These are phyloP conservation scores for Eutrigla gurnardus DNA, from an alignment of 2,797 vertebrate species.

Conservation along the genomic window DNA sequence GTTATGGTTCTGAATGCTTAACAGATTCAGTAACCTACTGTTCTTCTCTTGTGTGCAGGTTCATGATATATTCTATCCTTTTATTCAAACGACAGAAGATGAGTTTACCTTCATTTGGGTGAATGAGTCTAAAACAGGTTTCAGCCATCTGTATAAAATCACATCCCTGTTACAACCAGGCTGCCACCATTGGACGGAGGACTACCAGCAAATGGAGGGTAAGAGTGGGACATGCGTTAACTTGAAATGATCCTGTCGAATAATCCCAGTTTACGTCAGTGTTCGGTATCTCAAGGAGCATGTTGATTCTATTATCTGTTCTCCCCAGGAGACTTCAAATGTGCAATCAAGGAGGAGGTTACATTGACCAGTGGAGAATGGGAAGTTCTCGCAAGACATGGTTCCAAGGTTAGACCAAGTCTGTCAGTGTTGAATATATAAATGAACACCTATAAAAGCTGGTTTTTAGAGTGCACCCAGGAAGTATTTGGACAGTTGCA, in stretches of 20 bases:
- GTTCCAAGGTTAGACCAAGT: slow-evolving; percentile 87
- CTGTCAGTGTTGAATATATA: background rate
- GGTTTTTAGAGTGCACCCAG: background rate
- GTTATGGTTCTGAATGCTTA: background rate
- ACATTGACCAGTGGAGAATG: slow-evolving; percentile 91
- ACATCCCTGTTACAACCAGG: slow-evolving; percentile 83
- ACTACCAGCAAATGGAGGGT: slow-evolving; percentile 79
- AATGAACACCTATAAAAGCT: background rate
- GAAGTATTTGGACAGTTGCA: background rate
- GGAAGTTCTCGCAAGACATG: slow-evolving; percentile 92
- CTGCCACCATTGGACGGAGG: slow-evolving; percentile 84
- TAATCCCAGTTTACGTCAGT: slow-evolving; percentile 1
- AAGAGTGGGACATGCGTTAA: slow-evolving; percentile 2
- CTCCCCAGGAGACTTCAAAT: slow-evolving; percentile 89
- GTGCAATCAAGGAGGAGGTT: slow-evolving; percentile 90
- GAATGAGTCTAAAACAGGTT: slow-evolving; percentile 92
- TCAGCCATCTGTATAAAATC: slow-evolving; percentile 93
- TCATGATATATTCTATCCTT: slow-evolving; percentile 94
- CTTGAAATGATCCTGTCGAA: background rate
- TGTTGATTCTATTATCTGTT: slow-evolving; percentile 35
- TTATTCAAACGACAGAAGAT: slow-evolving; percentile 87
- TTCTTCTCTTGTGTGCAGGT: slow-evolving; percentile 78
- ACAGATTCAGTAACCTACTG: background rate
- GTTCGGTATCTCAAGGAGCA: slow-evolving; percentile 5
- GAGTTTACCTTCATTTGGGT: slow-evolving; percentile 90